A percentile compares a stretch with the other conserved stretches of the same genome.
Evolutionary conservation across 2,888 invertebrate species (phyloP).

Genomic region (Norana najaformis): DNA sequence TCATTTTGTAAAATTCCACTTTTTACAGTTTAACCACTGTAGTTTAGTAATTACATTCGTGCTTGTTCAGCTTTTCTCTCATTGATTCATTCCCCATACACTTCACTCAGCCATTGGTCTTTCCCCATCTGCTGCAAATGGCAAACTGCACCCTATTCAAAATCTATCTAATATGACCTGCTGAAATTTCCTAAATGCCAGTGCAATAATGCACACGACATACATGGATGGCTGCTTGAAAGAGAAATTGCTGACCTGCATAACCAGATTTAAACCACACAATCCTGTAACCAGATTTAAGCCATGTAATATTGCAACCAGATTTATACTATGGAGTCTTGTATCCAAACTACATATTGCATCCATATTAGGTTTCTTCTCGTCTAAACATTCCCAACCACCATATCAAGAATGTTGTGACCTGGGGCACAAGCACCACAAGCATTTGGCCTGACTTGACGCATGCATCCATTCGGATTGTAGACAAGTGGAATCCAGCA

Average conservation of each 20-base stretch:
- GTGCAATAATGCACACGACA: neutral
- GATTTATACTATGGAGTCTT: neutral
- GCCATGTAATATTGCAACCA: neutral
- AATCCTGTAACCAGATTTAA: too few relatives aligned
- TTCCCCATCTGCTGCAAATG: too few relatives aligned
- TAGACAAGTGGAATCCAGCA: constrained; percentile 30
- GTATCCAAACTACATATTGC: neutral
- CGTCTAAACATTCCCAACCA: neutral
- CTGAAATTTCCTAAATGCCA: neutral
- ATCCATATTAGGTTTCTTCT: neutral
- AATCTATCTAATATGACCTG: neutral
- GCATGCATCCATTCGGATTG: neutral
- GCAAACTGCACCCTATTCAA: too few relatives aligned
- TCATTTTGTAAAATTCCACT: too few relatives aligned
- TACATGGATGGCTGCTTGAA: neutral
- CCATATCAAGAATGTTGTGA: neutral
- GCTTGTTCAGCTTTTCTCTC: too few relatives aligned
- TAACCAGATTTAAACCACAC: neutral
- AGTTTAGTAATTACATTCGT: too few relatives aligned
- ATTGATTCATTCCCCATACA: too few relatives aligned
- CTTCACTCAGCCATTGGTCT: too few relatives aligned
- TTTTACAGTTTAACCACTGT: too few relatives aligned
- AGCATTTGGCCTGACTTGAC: neutral
- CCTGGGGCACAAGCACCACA: neutral
- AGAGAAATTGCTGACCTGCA: neutral